Base-by-base conservation (phyloP, 2,888 invertebrate genomes). In the Ormyrus nitidulus region DNA sequence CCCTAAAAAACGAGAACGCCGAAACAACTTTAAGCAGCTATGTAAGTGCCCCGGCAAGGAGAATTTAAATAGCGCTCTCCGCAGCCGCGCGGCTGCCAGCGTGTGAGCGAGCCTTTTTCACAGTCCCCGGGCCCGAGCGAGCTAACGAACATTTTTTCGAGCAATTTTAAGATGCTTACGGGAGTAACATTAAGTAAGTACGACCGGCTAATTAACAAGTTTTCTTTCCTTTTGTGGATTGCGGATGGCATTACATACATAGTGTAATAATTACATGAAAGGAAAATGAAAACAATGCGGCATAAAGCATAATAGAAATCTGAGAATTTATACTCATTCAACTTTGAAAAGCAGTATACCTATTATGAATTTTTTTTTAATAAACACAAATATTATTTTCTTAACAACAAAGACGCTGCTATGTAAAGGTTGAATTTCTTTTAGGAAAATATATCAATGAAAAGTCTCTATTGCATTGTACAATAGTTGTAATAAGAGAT, bases 41-140 rank as follows among this genome's bases (percentile, higher is more conserved):
- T 48, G 59, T 53, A 61, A 72, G 66, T 66, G 72, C 66, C 59
- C 59, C 34, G 34, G 66, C 72, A 19, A 72, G 48, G 59, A 72
- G 72, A 71, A 66, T 77, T 77, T 77, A 77, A 72, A 71, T 77
- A 77, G 62, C 71, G 59, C 13, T 51, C 58, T 49, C 64, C 11
- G 13, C 34, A 34, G 51, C 8, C 5, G 51, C 5, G 51, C 8
- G 59, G 44, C 0, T 56, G 19, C n/a, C 34, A 4, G 44, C 51
- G 61, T n/a, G 10, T 44, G 48, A 49, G 10, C 44, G 19, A 34
- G 53, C 19, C 19, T 79, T 61, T 73, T 34, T 44, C 34, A 53
- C 65, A 71, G 53, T 65, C 44, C 10, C 19, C 54, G 44, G 49
- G 44, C 44, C 44, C 74, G 34, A 74, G 65, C 53, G 34, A 71